These are phyloP conservation scores for Hyla sarda DNA, from an alignment of 2,113 vertebrate species.

Conservation along the genomic window DNA sequence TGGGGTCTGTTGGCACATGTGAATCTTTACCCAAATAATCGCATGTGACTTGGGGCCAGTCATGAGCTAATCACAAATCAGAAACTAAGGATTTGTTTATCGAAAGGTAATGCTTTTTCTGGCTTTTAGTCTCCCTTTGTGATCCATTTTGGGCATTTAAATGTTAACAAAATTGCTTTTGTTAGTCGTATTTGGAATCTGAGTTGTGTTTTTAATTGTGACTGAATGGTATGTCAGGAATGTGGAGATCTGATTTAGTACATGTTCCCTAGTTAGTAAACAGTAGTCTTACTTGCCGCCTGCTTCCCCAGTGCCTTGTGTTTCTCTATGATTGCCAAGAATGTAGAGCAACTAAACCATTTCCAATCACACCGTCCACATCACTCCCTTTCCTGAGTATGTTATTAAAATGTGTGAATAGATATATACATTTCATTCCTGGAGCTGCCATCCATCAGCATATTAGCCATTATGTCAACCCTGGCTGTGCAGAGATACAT, in stretches of 20 bases:
- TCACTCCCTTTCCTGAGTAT: slow-evolving; percentile 10
- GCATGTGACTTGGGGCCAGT: too few species aligned
- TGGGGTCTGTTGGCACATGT: too few species aligned
- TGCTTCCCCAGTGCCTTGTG: slow-evolving; percentile 50
- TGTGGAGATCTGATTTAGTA: slow-evolving; percentile 47
- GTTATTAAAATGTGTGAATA: slow-evolving; percentile 9
- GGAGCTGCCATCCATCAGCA: slow-evolving; percentile 14
- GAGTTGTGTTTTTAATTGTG: slow-evolving; percentile 56
- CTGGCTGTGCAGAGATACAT: not conserved
- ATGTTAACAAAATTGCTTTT: not conserved
- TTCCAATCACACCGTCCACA: not conserved
- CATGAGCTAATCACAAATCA: too few species aligned
- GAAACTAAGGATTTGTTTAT: too few species aligned
- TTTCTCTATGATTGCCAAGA: slow-evolving; percentile 46
- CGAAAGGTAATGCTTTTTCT: too few species aligned
- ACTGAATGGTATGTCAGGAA: slow-evolving; percentile 42
- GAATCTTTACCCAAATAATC: too few species aligned
- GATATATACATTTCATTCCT: slow-evolving; percentile 8
- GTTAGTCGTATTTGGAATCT: not conserved
- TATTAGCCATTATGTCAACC: slow-evolving; percentile 19
- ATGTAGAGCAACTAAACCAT: slow-evolving; percentile 26
- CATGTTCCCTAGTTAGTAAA: slow-evolving; percentile 45
- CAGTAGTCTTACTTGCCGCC: slow-evolving; percentile 58
- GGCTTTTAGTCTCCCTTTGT: not conserved
- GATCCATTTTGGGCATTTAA: not conserved